Base-by-base conservation (phyloP, 2,113 vertebrate species). In the Protomyctophum bolini region DNA sequence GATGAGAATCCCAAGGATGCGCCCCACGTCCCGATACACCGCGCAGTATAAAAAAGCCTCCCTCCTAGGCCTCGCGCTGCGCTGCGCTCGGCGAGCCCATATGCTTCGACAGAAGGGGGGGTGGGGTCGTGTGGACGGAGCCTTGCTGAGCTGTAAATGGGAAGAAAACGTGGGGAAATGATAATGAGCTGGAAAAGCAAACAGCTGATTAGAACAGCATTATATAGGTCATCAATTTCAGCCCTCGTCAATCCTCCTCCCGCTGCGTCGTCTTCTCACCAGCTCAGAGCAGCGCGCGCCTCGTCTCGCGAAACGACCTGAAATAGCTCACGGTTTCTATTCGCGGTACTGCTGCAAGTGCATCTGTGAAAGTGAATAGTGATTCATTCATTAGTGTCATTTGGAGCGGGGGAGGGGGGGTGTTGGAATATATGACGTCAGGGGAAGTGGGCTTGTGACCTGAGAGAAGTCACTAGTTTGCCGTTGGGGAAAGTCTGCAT, bases 101-200 rank as follows among this genome's bases (percentile, higher is more conserved):
- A 83, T 86, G 86, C 75, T 75, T 80, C 41, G 15, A 80, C 86
- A 89, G 85, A 83, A 86, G 82, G 82, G 77, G 60, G 77, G 81
- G 82, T 79, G 80, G 80, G 84, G 85, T 74, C 68, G 71, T 76
- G 76, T 55, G 41, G 66, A 70, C 28, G 70, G 84, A 77, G 73
- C 66, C 86, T 82, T 71, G 79, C 85, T 88, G 88, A 91, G 88
- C 59, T 90, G 89, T 83, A 92, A 92, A 91, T 92, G 81, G 33
- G 89, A 91, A 91, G 75, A 82, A 88, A 83, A 73, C 86, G 12
- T 41, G 76, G 77, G 69, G 72, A 78, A 80, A 85, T 73, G 77
- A 84, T 90, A 92, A 90, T 83, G 77, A 85, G 79, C 62, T 77
- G 6, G 62, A 79, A 74, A 86, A 79, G 76, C 73, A 86, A 76